These are phyloP conservation scores for Miniopterus natalensis DNA, from an alignment of 2,113 vertebrate species.

Conservation along the genomic window DNA sequence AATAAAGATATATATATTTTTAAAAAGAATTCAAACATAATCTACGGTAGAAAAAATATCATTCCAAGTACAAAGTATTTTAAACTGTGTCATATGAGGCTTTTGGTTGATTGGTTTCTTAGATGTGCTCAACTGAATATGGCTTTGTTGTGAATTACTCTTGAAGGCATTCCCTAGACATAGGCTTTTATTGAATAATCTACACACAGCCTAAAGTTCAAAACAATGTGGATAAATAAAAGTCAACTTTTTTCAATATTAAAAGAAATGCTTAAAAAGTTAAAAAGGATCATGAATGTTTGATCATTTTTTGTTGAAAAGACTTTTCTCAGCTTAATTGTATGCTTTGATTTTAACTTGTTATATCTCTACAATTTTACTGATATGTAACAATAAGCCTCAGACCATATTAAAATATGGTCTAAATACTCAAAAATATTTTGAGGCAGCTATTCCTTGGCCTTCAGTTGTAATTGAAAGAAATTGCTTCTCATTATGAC, in stretches of 20 bases:
- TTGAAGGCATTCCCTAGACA: neutral
- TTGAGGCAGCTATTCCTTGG: neutral
- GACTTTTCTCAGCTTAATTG: neutral
- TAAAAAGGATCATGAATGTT: neutral
- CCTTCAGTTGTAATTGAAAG: neutral
- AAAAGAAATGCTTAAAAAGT: constrained; percentile 28
- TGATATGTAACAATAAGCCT: neutral
- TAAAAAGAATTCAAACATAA: no score
- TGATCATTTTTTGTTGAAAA: neutral
- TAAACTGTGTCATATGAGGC: neutral
- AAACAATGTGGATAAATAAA: neutral
- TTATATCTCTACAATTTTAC: neutral
- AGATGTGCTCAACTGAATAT: neutral
- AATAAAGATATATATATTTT: no score
- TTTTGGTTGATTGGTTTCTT: neutral
- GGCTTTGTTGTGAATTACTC: neutral
- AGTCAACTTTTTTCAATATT: neutral
- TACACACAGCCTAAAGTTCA: neutral
- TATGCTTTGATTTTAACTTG: constrained; percentile 23
- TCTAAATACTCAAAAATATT: neutral
- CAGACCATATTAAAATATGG: neutral
- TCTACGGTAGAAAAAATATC: neutral
- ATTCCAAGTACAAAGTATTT: neutral
- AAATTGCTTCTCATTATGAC: neutral
- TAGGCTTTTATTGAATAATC: neutral